phyloP scores from a whole-genome alignment of 2,113 vertebrate species.

The Campylomormyrus tamandua region DNA sequence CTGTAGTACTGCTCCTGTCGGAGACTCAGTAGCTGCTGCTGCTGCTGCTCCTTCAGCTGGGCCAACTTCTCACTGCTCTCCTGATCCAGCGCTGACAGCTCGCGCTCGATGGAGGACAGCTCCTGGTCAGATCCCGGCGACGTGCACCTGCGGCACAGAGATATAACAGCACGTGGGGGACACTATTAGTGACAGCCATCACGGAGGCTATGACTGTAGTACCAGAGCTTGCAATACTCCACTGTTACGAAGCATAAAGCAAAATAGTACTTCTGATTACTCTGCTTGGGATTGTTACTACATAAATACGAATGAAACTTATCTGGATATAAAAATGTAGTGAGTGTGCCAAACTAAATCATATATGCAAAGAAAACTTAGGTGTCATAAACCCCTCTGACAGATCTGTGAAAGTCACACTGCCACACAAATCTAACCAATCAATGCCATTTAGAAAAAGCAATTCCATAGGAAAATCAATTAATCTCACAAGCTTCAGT shows the following conservation, averaged over 20 bases:
- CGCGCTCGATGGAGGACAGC: constrained; percentile 70
- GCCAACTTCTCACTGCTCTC: constrained; percentile 79
- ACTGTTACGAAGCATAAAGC: background rate
- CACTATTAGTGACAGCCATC: background rate
- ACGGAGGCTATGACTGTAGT: background rate
- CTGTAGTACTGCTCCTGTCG: constrained; percentile 96
- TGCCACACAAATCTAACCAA: background rate
- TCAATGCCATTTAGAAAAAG: background rate
- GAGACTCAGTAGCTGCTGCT: constrained; percentile 86
- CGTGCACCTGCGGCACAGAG: constrained; percentile 51
- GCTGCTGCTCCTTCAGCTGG: constrained; percentile 86
- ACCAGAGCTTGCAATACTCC: background rate
- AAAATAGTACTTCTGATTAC: background rate
- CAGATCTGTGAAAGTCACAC: background rate
- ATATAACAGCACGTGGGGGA: background rate
- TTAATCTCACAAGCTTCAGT: background rate
- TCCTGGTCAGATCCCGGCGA: constrained; percentile 66
- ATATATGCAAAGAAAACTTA: background rate
- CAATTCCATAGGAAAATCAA: background rate
- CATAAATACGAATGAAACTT: background rate
- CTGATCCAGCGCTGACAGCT: constrained; percentile 66
- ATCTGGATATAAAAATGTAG: background rate
- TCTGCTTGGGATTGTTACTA: background rate
- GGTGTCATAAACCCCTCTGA: background rate
- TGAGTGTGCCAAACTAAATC: background rate